Evolutionary conservation across 2,888 invertebrate species (phyloP).

Genomic region (Cataglyphis altisquamis): DNA sequence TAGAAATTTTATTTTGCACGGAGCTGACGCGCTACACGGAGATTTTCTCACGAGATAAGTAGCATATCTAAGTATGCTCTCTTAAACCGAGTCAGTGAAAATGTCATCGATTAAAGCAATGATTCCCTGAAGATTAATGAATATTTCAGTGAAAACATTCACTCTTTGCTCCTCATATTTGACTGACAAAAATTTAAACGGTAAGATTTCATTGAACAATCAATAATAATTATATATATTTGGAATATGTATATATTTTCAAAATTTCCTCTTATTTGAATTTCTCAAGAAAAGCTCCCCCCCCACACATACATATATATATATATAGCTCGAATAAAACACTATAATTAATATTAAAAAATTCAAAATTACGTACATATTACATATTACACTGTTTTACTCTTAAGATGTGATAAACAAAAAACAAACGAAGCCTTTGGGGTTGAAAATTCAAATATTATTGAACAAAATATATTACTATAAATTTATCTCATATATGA

Average conservation of each 20-base stretch:
- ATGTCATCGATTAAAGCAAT: background rate
- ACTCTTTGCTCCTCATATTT: background rate
- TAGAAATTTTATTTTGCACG: constrained; percentile 26
- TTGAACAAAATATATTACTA: background rate
- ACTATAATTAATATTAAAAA: background rate
- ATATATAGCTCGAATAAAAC: too few relatives aligned
- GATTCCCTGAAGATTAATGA: background rate
- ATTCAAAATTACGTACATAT: too few relatives aligned
- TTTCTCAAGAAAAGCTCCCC: background rate
- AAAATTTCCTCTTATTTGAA: background rate
- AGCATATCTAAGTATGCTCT: background rate
- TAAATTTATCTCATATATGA: background rate
- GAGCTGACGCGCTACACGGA: constrained; percentile 1
- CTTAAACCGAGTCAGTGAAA: background rate
- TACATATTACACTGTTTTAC: background rate
- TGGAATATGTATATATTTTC: background rate
- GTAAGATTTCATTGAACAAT: background rate
- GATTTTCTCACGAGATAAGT: background rate
- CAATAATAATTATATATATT: background rate
- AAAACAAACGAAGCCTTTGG: too few relatives aligned
- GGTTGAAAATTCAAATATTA: background rate
- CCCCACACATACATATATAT: background rate
- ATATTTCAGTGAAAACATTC: background rate
- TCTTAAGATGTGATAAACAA: too few relatives aligned
- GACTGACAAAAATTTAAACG: background rate